These are phyloP conservation scores for Vidua macroura DNA, from an alignment of 2,113 vertebrate species.

Conservation along the genomic window DNA sequence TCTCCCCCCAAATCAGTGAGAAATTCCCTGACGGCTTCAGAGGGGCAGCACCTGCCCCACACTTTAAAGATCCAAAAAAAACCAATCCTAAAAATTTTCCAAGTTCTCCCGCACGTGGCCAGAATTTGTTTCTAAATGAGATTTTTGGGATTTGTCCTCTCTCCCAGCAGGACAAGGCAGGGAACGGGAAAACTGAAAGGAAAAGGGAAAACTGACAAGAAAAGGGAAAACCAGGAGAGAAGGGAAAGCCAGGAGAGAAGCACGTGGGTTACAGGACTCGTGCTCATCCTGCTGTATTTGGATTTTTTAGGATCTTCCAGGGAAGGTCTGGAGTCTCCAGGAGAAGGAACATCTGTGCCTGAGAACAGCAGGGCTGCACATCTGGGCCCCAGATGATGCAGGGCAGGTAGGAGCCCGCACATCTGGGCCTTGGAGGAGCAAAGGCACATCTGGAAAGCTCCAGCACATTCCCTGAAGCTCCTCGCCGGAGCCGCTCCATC, in stretches of 20 bases:
- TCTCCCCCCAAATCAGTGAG: neutral
- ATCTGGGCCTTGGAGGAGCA: neutral
- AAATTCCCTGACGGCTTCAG: neutral
- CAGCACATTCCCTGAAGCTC: neutral
- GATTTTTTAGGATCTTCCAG: neutral
- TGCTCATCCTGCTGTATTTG: too few species aligned
- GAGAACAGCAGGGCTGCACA: neutral
- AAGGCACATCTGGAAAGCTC: constrained; percentile 22
- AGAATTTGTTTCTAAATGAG: neutral
- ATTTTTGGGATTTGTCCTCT: neutral
- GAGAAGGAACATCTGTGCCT: constrained; percentile 16
- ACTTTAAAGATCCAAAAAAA: neutral
- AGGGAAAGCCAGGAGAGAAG: too few species aligned
- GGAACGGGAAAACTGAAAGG: too few species aligned
- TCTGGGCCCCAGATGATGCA: neutral
- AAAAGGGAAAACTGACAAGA: too few species aligned
- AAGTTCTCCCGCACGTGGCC: rapidly evolving
- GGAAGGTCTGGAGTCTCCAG: neutral
- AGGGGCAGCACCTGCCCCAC: neutral
- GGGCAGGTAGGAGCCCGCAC: neutral
- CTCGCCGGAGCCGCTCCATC: neutral
- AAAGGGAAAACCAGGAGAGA: too few species aligned
- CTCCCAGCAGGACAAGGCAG: too few species aligned
- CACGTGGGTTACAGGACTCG: too few species aligned
- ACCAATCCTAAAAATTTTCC: neutral